Evolutionary conservation across 2,113 vertebrate genomes (phyloP).

Genomic region (Todiramphus saurophagus): DNA sequence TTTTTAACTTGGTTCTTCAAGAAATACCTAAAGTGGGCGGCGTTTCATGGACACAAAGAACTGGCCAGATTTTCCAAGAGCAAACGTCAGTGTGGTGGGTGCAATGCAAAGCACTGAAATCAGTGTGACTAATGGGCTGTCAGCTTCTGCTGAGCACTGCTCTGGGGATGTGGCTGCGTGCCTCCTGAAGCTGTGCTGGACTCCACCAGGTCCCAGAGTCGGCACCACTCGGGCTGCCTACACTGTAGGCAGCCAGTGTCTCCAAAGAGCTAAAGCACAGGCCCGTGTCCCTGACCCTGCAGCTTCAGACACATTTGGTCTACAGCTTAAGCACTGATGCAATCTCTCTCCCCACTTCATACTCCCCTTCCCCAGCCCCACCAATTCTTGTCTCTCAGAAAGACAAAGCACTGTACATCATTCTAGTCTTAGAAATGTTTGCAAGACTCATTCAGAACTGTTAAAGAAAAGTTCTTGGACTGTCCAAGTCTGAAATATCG

Average conservation of each 20-base stretch:
- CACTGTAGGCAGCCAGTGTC: background rate
- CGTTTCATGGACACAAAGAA: background rate
- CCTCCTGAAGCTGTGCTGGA: background rate
- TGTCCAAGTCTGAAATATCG: background rate
- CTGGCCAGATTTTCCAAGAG: background rate
- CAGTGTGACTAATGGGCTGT: background rate
- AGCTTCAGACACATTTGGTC: background rate
- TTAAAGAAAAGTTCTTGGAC: background rate
- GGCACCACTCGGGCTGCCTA: background rate
- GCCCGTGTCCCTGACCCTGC: background rate
- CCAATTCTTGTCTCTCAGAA: background rate
- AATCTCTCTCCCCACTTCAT: background rate
- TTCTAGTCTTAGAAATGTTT: background rate
- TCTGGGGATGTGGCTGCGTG: background rate
- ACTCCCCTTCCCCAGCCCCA: background rate
- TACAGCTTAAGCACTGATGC: background rate
- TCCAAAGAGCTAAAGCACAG: background rate
- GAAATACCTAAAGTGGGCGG: conserved; percentile 24
- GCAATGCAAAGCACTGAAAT: background rate
- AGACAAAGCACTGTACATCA: background rate
- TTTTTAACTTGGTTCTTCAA: conserved; percentile 57
- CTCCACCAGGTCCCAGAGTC: background rate
- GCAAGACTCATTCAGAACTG: background rate
- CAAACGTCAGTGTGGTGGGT: background rate
- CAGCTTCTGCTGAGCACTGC: background rate